These are phyloP conservation scores for Perodicticus potto DNA, from an alignment of 2,797 vertebrate species.

Conservation along the genomic window DNA sequence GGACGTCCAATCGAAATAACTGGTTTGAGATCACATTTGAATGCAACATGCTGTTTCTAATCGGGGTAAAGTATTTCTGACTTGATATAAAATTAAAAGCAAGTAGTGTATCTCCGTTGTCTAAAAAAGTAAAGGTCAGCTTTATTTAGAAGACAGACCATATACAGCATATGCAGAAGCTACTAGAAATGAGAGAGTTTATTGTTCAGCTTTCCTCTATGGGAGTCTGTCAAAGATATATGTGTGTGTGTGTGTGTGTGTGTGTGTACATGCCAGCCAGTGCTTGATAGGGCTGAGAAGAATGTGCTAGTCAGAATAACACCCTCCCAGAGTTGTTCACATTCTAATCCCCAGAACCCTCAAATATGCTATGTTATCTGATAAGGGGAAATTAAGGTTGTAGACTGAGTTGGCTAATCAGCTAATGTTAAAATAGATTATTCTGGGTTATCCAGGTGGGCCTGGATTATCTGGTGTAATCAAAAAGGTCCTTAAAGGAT, in stretches of 20 bases:
- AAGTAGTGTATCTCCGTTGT: slow-evolving; percentile 35
- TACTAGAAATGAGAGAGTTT: neutral
- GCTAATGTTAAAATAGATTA: neutral
- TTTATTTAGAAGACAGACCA: slow-evolving; percentile 66
- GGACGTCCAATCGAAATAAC: neutral
- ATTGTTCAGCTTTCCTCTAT: neutral
- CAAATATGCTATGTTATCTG: neutral
- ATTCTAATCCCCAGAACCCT: neutral
- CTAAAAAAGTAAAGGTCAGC: slow-evolving; percentile 68
- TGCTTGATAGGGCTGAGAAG: neutral
- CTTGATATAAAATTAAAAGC: slow-evolving; percentile 75
- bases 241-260: neutral
- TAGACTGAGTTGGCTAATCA: neutral
- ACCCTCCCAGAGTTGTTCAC: neutral
- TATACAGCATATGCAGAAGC: slow-evolving; percentile 63
- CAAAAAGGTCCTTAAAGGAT: neutral
- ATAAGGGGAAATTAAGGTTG: neutral
- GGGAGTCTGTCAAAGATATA: neutral
- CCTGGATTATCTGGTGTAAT: neutral
- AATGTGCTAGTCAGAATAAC: neutral
- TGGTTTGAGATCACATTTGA: slow-evolving; percentile 33
- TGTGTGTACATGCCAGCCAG: neutral
- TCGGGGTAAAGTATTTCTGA: slow-evolving; percentile 65
- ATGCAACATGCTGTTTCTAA: slow-evolving; percentile 54
- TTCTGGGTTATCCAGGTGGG: neutral